These are phyloP conservation scores for Rutilus rutilus DNA, from an alignment of 2,113 vertebrate species.

Conservation along the genomic window DNA sequence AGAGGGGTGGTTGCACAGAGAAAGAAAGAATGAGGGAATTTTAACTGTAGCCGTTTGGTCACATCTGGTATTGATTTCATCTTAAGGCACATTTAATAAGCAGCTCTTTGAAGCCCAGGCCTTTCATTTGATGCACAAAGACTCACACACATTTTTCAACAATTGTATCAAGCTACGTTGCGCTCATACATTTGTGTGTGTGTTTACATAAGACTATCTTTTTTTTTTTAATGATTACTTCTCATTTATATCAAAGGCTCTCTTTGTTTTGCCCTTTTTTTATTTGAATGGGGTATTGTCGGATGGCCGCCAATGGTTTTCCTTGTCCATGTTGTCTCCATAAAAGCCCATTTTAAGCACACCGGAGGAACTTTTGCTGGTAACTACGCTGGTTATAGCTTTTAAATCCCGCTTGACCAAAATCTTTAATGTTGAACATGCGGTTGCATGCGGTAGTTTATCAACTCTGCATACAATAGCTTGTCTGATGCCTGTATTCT, in stretches of 20 bases:
- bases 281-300: constrained; percentile 62
- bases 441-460: not conserved
- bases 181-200: constrained; percentile 59
- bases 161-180: constrained; percentile 84
- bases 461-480: not conserved
- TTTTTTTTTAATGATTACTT: constrained; percentile 67
- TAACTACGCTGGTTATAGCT: not conserved
- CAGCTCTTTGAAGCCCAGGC: constrained; percentile 89
- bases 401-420: not conserved
- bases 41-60: constrained; percentile 82
- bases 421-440: not conserved
- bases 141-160: constrained; percentile 85
- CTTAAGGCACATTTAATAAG: constrained; percentile 92
- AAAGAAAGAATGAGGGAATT: constrained; percentile 73
- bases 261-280: constrained; percentile 30
- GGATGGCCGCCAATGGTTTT: constrained; percentile 64
- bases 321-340: constrained; percentile 48
- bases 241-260: constrained; percentile 36
- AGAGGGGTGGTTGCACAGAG: constrained; percentile 62
- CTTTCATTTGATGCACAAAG: constrained; percentile 90
- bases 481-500: not conserved
- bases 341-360: constrained; percentile 19
- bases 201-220: constrained; percentile 72
- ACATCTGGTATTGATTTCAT: constrained; percentile 97
- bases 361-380: not conserved